Evolutionary conservation across 2,888 invertebrate genomes (phyloP).

Genomic region (Thymelicus sylvestris): DNA sequence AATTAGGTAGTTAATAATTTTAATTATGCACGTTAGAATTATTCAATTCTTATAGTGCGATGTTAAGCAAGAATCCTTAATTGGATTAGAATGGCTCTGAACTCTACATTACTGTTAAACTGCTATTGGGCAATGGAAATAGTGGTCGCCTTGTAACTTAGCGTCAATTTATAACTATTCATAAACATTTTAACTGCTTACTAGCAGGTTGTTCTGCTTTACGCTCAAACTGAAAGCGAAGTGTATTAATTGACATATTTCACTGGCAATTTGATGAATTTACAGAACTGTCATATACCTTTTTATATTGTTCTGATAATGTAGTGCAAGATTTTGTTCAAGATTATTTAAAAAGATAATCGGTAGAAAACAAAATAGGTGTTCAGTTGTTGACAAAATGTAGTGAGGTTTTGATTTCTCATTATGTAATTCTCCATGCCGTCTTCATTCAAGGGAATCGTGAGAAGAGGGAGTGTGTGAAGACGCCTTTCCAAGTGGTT

Average conservation of each 20-base stretch:
- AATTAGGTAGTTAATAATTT: not conserved
- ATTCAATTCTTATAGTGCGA: not conserved
- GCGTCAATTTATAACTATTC: conserved; percentile 29
- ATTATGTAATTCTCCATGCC: too few relatives aligned
- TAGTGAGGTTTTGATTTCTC: too few relatives aligned
- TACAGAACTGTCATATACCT: not conserved
- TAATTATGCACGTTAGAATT: not conserved
- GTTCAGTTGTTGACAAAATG: too few relatives aligned
- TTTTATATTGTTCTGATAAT: not conserved
- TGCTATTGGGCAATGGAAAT: conserved; percentile 29
- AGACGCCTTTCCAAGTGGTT: too few relatives aligned
- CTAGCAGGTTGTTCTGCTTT: conserved; percentile 7
- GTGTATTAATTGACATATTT: conserved; percentile 5
- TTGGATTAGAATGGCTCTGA: conserved; percentile 33
- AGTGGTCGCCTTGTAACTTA: conserved; percentile 27
- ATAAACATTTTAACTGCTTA: conserved; percentile 24
- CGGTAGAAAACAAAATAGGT: too few relatives aligned
- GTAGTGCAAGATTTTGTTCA: not conserved
- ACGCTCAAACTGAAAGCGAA: conserved; percentile 1
- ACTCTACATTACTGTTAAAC: conserved; percentile 28
- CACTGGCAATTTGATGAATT: not conserved
- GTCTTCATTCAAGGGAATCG: too few relatives aligned
- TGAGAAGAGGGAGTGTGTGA: too few relatives aligned
- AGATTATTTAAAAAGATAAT: too few relatives aligned
- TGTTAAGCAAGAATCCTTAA: conserved; percentile 28